These are phyloP conservation scores for Morelia viridis DNA, from an alignment of 2,797 vertebrate species.

Conservation along the genomic window DNA sequence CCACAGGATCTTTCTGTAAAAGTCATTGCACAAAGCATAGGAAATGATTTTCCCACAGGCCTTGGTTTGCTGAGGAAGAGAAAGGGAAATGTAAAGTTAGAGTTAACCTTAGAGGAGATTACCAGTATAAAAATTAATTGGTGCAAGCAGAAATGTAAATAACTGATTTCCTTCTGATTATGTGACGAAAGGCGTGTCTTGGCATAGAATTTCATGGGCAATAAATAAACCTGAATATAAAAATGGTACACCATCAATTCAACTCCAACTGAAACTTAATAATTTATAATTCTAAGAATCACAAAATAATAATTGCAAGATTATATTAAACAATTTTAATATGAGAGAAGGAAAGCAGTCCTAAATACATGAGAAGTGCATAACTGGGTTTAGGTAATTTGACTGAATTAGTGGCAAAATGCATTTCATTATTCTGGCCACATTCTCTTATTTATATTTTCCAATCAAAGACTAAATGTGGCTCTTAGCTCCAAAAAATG, in stretches of 20 bases:
- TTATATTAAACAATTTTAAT: neutral
- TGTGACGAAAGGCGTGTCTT: neutral
- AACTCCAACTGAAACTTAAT: neutral
- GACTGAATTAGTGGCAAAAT: neutral
- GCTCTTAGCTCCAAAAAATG: neutral
- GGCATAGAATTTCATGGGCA: neutral
- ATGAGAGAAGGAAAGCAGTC: neutral
- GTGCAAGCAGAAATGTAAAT: neutral
- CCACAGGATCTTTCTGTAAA: conserved; percentile 14
- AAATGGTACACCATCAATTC: neutral
- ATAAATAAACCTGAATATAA: neutral
- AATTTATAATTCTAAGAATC: neutral
- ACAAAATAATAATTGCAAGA: neutral
- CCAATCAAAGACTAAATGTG: neutral
- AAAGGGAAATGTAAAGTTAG: neutral
- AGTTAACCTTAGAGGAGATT: neutral
- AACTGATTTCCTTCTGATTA: neutral
- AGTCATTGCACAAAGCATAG: neutral
- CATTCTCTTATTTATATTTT: neutral
- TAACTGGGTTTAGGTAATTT: neutral
- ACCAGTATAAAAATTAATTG: neutral
- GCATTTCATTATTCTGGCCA: neutral
- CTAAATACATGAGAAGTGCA: neutral
- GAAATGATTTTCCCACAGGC: neutral
- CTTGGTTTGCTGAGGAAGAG: neutral